Evolutionary conservation across 2,888 invertebrate species (phyloP), one percentile per base, ranked within the genome.

Genomic region (Strigamia transsilvanica): DNA sequence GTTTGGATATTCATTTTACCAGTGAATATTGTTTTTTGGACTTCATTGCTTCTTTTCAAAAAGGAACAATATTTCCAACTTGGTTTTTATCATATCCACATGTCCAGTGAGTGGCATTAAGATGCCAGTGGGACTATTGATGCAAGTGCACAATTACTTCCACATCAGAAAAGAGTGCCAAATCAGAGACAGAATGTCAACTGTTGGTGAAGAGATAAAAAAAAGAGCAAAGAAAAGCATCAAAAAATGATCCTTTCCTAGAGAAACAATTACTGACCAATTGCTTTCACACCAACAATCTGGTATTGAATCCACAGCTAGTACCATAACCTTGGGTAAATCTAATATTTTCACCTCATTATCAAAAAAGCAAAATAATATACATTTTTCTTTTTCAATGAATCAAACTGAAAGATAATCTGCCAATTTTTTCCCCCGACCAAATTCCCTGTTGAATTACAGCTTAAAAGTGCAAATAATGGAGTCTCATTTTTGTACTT

Each of bases 401-500:
- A 46, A n/a, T 46, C 15, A 46, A 46, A 46, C 4, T 46, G 46
- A 46, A 46, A 46, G 15, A 46, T 46, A 46, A 46, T 46, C 46
- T 46, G 12, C 0, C 46, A 15, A 13, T 46, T 46, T 46, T 46
- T 13, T 46, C 6, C 10, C 38, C 5, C 15, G n/a, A n/a, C 46
- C 13, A 46, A 46, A 15, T 46, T n/a, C 46, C 46, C 6, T 2
- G 46, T 61, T 61, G 61, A 61, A 61, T 23, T 61, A 61, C 61
- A 61, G 21, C 61, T 61, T 61, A 61, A 61, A 61, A 61, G 23
- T 61, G n/a, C 61, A 61, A 61, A 61, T 23, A 18, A 61, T 23
- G 18, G 21, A 61, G 56, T 56, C 56, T 56, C 12, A 15, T 56
- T 56, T n/a, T 21, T 56, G 27, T 27, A 56, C 61, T 4, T 61